Evolutionary conservation across 2,888 invertebrate genomes (phyloP).

Genomic region (Lasiommata megera): DNA sequence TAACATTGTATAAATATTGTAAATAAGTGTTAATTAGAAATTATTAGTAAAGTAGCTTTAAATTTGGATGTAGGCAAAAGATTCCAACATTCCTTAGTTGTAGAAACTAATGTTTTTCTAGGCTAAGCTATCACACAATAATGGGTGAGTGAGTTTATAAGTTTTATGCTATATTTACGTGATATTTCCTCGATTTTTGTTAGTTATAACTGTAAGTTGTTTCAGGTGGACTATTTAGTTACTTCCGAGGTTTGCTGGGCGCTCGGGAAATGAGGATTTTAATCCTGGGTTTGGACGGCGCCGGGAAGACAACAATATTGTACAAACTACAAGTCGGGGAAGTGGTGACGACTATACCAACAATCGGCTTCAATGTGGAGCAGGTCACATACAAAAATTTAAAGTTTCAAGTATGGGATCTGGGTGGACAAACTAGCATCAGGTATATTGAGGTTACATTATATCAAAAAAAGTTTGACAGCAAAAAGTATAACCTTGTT

Average conservation of each 20-base stretch:
- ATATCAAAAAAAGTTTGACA: neutral
- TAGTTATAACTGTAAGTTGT: slow-evolving; percentile 35
- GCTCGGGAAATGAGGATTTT: slow-evolving; percentile 98
- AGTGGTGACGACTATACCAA: slow-evolving; percentile 98
- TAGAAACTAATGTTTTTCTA: slow-evolving; percentile 65
- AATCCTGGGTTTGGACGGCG: slow-evolving; percentile 98
- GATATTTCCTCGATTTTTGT: neutral
- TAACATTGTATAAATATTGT: slow-evolving; percentile 23
- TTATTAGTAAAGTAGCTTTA: slow-evolving; percentile 9
- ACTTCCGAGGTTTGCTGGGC: slow-evolving; percentile 97
- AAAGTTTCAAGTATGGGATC: slow-evolving; percentile 99
- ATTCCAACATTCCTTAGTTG: slow-evolving; percentile 48
- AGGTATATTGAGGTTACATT: slow-evolving; percentile 81
- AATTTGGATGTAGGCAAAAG: slow-evolving; percentile 29
- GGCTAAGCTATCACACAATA: slow-evolving; percentile 54
- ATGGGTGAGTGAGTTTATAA: slow-evolving; percentile 62
- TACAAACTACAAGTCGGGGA: slow-evolving; percentile 99
- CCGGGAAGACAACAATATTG: slow-evolving; percentile 99
- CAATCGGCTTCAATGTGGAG: slow-evolving; percentile 99
- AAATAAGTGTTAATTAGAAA: slow-evolving; percentile 18
- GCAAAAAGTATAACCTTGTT: slow-evolving; percentile 6
- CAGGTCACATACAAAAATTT: slow-evolving; percentile 99
- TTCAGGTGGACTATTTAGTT: slow-evolving; percentile 96
- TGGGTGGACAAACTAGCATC: slow-evolving; percentile 99
- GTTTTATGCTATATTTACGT: slow-evolving; percentile 20